phyloP scores from a whole-genome alignment of 1,140 invertebrate genomes.

The Capitella teleta region DNA sequence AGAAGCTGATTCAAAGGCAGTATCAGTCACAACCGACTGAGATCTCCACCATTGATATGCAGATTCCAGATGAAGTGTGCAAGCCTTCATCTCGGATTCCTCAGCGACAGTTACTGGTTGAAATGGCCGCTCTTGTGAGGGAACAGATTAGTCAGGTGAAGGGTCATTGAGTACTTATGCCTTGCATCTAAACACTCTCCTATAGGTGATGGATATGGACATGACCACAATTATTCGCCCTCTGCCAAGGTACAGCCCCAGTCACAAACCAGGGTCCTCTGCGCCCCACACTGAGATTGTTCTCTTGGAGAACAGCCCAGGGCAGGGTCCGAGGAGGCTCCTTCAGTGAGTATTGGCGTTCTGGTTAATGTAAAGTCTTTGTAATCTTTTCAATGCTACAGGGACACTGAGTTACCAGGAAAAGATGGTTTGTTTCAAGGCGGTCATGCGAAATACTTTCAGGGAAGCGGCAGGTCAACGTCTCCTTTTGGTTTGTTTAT shows the following conservation, averaged over 20 bases:
- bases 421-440: no score
- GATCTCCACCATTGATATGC: neutral
- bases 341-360: neutral
- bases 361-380: neutral
- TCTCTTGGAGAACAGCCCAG: constrained; percentile 24
- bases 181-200: neutral
- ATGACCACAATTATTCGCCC: constrained; percentile 31
- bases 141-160: constrained; percentile 19
- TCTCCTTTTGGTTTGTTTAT: no score
- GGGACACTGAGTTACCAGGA: no score
- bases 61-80: constrained; percentile 17
- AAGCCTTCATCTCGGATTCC: constrained; percentile 27
- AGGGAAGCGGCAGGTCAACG: no score
- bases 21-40: neutral
- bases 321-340: neutral
- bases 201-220: constrained; percentile 25
- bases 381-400: no score
- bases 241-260: constrained; percentile 26
- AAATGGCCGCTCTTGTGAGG: constrained; percentile 37
- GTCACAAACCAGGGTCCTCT: constrained; percentile 11
- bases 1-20: constrained; percentile 24
- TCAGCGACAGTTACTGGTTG: constrained; percentile 31
- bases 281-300: constrained; percentile 34
- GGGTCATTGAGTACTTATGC: neutral
- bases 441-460: no score